A percentile compares a stretch with the other conserved stretches of the same genome.
Conservation (phyloP, 2,113 vertebrate genomes). For the Romanogobio albipinnatus region DNA sequence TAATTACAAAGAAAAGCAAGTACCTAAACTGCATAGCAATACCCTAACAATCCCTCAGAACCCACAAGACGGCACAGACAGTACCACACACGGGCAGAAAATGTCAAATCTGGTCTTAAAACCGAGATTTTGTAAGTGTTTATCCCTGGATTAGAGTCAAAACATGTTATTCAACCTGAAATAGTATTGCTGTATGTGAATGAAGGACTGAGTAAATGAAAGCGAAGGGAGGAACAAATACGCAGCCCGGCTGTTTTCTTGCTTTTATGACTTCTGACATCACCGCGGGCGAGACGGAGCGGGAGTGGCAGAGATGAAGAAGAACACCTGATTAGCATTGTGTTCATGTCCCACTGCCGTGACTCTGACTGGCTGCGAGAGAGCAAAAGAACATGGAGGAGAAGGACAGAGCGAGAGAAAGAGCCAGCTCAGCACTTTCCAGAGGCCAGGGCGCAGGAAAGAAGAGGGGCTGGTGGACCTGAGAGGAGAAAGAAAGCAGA, state of each 20-base stretch:
- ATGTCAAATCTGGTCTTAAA: not conserved
- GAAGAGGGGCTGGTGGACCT: constrained; percentile 42
- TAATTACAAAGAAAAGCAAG: not conserved
- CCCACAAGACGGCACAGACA: not conserved
- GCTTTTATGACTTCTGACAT: constrained; percentile 63
- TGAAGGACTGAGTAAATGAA: constrained; percentile 34
- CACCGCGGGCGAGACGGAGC: constrained; percentile 21
- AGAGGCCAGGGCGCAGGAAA: constrained; percentile 32
- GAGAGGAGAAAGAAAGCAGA: constrained; percentile 39
- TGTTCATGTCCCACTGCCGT: constrained; percentile 75
- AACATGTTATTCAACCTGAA: constrained; percentile 40
- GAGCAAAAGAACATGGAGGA: constrained; percentile 30
- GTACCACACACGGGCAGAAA: not conserved
- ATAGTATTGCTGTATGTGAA: constrained; percentile 44
- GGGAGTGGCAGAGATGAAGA: constrained; percentile 35
- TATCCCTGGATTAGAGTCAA: constrained; percentile 49
- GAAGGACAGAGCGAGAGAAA: constrained; percentile 23
- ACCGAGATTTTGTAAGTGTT: constrained; percentile 31
- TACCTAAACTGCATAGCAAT: not conserved
- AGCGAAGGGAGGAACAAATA: constrained; percentile 43
- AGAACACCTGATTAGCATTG: constrained; percentile 74
- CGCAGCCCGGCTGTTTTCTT: constrained; percentile 48
- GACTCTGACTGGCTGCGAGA: constrained; percentile 53
- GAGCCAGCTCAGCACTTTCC: constrained; percentile 57
- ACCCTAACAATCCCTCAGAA: not conserved